Evolutionary conservation across 2,797 vertebrate genomes (phyloP).

Genomic region (Enteromius trimaculatus): DNA sequence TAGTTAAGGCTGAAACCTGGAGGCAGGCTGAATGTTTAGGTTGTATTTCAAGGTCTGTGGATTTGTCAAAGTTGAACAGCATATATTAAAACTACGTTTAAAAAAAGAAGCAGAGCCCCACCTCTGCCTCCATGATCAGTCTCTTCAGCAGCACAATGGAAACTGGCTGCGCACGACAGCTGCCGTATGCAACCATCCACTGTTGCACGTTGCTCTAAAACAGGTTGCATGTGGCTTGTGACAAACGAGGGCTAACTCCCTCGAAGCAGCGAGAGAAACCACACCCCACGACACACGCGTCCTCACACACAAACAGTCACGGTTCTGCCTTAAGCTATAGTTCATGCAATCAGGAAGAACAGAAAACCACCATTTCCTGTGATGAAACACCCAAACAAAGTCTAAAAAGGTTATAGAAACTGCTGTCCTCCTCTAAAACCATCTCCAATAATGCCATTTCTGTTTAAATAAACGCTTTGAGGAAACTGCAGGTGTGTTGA

Average conservation of each 20-base stretch:
- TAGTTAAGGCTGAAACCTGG: constrained; percentile 7
- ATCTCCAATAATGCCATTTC: not conserved
- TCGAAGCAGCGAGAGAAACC: constrained; percentile 43
- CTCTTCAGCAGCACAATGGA: constrained; percentile 27
- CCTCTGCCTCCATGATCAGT: constrained; percentile 80
- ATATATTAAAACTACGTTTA: not conserved
- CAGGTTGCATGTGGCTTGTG: constrained; percentile 50
- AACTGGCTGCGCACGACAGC: constrained; percentile 2
- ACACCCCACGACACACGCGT: constrained; percentile 51
- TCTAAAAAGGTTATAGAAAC: constrained; percentile 10
- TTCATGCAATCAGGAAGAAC: constrained; percentile 78
- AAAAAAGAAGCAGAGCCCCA: constrained; percentile 62
- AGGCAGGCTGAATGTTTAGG: constrained; percentile 14
- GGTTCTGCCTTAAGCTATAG: constrained; percentile 51
- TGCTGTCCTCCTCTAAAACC: not conserved
- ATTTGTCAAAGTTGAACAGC: not conserved
- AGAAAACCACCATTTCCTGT: constrained; percentile 83
- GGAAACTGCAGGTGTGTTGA: not conserved
- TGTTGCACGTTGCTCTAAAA: constrained; percentile 14
- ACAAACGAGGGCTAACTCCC: constrained; percentile 30
- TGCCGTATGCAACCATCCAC: constrained; percentile 19
- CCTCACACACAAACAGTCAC: constrained; percentile 23
- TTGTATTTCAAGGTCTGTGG: not conserved
- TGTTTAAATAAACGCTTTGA: not conserved
- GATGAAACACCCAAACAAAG: constrained; percentile 64